Evolutionary conservation across 2,797 vertebrate species (phyloP), one percentile per base, ranked within the genome.

Genomic region (Periophthalmus magnuspinnatus): DNA sequence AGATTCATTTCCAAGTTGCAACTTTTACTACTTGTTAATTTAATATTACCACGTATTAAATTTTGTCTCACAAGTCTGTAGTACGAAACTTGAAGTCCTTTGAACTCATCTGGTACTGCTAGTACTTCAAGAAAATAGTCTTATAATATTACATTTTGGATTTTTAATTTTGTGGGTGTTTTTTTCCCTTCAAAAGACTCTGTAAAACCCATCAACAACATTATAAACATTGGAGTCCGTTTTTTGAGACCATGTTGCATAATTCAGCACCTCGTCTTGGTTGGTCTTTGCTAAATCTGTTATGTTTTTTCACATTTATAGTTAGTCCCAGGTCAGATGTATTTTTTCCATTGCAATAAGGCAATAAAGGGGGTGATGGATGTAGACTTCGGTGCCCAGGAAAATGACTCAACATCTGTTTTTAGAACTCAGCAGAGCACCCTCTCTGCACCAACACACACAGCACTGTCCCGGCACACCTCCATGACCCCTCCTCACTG

Each of bases 391-490:
- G 70, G 73, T 71, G 75, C 71, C 50, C 72, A 38, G 67, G 67
- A 82, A 82, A 84, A 80, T 33, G 68, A 83, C 78, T 86, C 78
- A 81, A 88, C 89, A 91, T 91, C 86, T 90, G 89, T 84, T 82
- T 88, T 86, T 82, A 82, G 68, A 76, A 74, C 86, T 67, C 58
- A 1, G 56, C 70, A 34, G 48, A 68, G 48, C 71, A 71, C 67
- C 72, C 50, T 65, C 34, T 5, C 61, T 60, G 71, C 21, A 47
- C 38, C 63, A 50, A 64, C 62, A 64, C 62, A 48, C 62, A 48
- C 58, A 65, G 63, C 48, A 65, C 64, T 52, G 19, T 34, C 64
- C 68, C 55, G 32, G 65, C 24, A 33, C 69, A 74, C 74, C 81
- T 77, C 61, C 56, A 1, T 64, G 67, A 22, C 75, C 76, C 74